Conservation (phyloP, 2,113 vertebrate species). For the Galeopterus variegatus region DNA sequence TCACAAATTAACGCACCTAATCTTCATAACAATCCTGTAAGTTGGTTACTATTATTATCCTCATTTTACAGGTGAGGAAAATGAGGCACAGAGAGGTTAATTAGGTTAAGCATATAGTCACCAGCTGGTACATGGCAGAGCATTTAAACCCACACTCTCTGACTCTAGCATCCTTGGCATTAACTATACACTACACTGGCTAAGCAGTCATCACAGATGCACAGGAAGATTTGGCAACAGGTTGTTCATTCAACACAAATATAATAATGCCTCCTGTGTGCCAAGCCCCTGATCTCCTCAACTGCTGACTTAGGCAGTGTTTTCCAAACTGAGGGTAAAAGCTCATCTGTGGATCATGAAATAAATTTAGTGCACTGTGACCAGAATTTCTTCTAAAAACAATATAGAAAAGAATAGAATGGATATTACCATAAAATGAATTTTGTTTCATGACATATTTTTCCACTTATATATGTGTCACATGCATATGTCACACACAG, state of each 20-base stretch:
- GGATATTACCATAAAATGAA: not conserved
- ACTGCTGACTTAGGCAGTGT: not conserved
- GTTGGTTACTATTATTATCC: not conserved
- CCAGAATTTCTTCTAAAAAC: slow-evolving; percentile 34
- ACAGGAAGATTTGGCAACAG: not conserved
- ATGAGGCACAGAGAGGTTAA: not conserved
- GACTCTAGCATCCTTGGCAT: not conserved
- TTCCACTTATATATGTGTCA: not conserved
- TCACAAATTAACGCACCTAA: not conserved
- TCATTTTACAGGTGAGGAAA: slow-evolving; percentile 14
- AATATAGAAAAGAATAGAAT: not conserved
- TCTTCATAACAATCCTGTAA: not conserved
- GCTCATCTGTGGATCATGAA: not conserved
- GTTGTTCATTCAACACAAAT: not conserved
- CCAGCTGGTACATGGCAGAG: not conserved
- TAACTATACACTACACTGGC: not conserved
- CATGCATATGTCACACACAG: not conserved
- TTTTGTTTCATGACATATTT: not conserved
- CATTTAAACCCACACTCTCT: not conserved
- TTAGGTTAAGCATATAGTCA: not conserved
- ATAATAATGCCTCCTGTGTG: no score
- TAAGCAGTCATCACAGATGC: not conserved
- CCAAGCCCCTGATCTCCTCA: not conserved
- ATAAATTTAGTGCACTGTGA: not conserved
- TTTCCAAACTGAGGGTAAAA: not conserved